A percentile compares a stretch with the other conserved stretches of the same genome.
Conservation (phyloP, 2,888 invertebrate genomes). For the Tinea trinotella region DNA sequence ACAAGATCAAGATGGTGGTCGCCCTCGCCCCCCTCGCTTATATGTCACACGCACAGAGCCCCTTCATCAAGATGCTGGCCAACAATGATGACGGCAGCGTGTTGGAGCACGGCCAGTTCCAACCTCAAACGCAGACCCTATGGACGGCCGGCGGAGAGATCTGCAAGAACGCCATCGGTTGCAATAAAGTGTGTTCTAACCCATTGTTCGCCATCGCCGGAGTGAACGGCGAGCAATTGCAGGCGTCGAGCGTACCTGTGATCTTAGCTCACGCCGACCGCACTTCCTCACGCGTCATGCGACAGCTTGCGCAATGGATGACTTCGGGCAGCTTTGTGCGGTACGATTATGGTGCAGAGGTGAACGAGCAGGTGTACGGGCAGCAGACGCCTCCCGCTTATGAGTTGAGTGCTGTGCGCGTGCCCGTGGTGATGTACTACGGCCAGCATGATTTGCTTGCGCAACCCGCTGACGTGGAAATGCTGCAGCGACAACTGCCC, state of each 20-base stretch:
- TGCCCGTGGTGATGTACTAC: conserved; percentile 54
- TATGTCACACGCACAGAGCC: conserved; percentile 54
- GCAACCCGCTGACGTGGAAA: conserved; percentile 70
- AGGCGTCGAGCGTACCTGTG: conserved; percentile 64
- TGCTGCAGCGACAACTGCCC: conserved; percentile 67
- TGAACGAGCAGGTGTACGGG: conserved; percentile 52
- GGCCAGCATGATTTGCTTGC: conserved; percentile 78
- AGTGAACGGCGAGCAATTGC: conserved; percentile 66
- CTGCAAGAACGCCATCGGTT: conserved; percentile 45
- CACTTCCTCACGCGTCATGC: conserved; percentile 62
- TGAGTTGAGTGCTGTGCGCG: conserved; percentile 46
- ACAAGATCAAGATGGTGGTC: conserved; percentile 52
- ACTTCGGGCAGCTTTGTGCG: conserved; percentile 45
- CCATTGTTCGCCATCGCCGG: conserved; percentile 76
- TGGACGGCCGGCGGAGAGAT: conserved; percentile 44
- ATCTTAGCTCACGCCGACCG: conserved; percentile 73
- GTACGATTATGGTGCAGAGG: conserved; percentile 48
- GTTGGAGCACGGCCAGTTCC: conserved; percentile 45
- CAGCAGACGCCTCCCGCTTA: conserved; percentile 44
- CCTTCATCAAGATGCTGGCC: conserved; percentile 52
- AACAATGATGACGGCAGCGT: conserved; percentile 38
- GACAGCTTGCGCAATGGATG: conserved; percentile 70
- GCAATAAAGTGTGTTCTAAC: conserved; percentile 71
- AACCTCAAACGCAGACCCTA: conserved; percentile 39
- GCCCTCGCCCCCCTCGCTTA: conserved; percentile 60